Base-by-base conservation (phyloP, 2,113 vertebrate genomes). In the Microtus ochrogaster region DNA sequence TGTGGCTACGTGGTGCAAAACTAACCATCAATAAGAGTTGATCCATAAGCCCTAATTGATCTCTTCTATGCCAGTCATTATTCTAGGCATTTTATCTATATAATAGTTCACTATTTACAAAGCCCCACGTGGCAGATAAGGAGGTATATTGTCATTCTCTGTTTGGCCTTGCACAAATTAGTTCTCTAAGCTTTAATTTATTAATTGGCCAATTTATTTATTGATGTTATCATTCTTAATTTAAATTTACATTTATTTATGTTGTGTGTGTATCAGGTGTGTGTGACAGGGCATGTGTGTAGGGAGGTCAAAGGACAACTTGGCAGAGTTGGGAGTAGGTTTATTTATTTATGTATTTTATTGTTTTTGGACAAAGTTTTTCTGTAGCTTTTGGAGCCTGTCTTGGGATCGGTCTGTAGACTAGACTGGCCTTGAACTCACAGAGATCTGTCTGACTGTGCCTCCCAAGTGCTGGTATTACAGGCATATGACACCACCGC, bases 171-270 rank as follows among this genome's bases (percentile, higher is more conserved):
- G 66, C 11, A 84, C 65, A 76, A 76, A 76, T 89, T 28, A 82
- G 8, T 92, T 95, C 76, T 90, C 65, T 13, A 82, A 94, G 91
- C 49, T 30, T 92, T 72, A 36, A 58, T 90, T 52, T 90, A 68
- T 94, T 65, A 68, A 65, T 70, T 36, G 73, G 49, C 61, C 79
- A 39, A 52, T 81, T 41, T 74, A 61, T 44, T 41, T 12, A 70
- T 68, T 82, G 14, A 4, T n/a, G 17, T 10, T 21, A 33, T 41
- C 28, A 58, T 39, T 2, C 16, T 14, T 63, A 44, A 81, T 70
- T 77, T 22, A 47, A 84, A 84, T 30, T 30, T 44, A 65, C 39
- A 65, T 65, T 41, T 84, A 65, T 84, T 78, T 78, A 78, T 16
- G 16, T 47, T 84, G n/a, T 83, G 79, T 65, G 14, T 52, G 41